Conservation (phyloP, 2,113 vertebrate genomes). For the Rhodinocichla rosea region DNA sequence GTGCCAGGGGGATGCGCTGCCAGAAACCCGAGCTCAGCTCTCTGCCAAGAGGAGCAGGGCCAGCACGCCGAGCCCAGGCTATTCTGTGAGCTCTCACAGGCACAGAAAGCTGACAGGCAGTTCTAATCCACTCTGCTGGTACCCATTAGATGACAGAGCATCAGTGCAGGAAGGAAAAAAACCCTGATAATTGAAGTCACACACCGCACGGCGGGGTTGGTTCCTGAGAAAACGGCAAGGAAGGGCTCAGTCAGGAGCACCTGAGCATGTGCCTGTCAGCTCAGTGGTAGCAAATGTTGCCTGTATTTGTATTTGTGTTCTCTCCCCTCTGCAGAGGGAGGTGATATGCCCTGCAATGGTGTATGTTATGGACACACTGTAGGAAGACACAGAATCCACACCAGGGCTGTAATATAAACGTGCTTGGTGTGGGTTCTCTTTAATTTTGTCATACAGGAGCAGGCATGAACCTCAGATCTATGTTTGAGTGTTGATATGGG, state of each 20-base stretch:
- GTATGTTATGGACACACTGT: background rate
- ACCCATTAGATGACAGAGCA: background rate
- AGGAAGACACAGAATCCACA: background rate
- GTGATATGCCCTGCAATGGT: background rate
- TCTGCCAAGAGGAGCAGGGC: conserved; percentile 40
- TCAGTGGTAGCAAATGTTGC: background rate
- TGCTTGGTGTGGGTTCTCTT: background rate
- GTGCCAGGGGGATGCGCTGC: background rate
- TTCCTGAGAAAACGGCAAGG: background rate
- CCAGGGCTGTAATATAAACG: fast-evolving
- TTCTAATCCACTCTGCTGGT: conserved; percentile 57
- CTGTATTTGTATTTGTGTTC: background rate
- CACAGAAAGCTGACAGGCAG: conserved; percentile 53
- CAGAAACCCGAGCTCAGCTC: background rate
- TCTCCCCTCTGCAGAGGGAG: background rate
- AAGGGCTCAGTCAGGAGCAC: background rate
- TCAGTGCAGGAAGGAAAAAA: background rate
- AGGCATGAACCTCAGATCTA: fast-evolving
- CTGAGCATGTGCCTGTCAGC: background rate
- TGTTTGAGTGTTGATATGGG: background rate
- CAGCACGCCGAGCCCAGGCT: background rate
- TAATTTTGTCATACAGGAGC: background rate
- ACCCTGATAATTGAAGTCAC: background rate
- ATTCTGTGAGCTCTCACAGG: background rate
- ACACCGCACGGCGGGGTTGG: background rate